phyloP scores from a whole-genome alignment of 2,113 vertebrate genomes.

The Cranoglanis bouderius region DNA sequence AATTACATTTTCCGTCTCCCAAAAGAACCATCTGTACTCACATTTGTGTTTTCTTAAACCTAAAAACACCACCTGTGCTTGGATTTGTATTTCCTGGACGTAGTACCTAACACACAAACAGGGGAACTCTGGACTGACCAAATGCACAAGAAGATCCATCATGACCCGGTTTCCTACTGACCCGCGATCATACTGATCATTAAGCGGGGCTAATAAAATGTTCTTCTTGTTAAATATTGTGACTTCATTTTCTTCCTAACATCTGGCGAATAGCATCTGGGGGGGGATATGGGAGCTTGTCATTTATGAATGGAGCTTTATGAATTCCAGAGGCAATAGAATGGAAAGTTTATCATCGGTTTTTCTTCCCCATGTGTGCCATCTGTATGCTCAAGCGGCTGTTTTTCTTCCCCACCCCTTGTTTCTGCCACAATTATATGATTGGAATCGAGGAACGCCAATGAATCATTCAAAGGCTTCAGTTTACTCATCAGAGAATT shows the following conservation, averaged over 20 bases:
- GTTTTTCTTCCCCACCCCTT: background rate
- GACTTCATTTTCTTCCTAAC: slow-evolving; percentile 34
- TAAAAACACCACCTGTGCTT: background rate
- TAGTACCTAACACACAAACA: slow-evolving; percentile 16
- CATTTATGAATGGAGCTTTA: slow-evolving; percentile 42
- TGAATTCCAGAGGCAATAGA: slow-evolving; percentile 49
- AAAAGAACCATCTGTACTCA: slow-evolving; percentile 30
- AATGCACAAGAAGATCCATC: background rate
- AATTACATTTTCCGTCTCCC: slow-evolving; percentile 46
- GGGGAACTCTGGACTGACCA: slow-evolving; percentile 9
- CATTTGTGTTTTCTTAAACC: slow-evolving; percentile 7
- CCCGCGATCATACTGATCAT: slow-evolving; percentile 10
- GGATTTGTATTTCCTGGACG: slow-evolving; percentile 7
- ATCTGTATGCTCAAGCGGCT: slow-evolving; percentile 8
- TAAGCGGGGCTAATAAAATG: slow-evolving; percentile 44
- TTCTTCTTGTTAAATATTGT: background rate
- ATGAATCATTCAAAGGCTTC: background rate
- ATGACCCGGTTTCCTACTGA: background rate
- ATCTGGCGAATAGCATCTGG: slow-evolving; percentile 22
- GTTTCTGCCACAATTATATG: slow-evolving; percentile 10
- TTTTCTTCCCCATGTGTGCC: slow-evolving; percentile 12
- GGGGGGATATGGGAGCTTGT: background rate
- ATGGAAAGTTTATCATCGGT: slow-evolving; percentile 44
- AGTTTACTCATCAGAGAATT: background rate
- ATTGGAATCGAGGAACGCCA: background rate